Percentiles rank a stretch among this genome's conserved stretches.
Conservation (phyloP, 2,113 vertebrate genomes). For the Thalassoma bifasciatum region DNA sequence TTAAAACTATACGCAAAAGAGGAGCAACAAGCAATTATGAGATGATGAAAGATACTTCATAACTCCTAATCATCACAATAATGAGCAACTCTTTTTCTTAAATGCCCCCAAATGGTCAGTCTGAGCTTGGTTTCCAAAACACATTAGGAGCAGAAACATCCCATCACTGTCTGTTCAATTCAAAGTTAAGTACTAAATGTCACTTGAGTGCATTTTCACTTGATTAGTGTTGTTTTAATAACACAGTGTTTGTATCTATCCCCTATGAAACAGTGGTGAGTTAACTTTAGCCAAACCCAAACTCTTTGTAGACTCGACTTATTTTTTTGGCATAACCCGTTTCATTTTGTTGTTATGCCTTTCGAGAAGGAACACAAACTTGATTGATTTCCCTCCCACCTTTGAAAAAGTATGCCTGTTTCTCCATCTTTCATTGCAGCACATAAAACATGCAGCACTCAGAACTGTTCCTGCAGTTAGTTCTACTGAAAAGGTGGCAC, state of each 20-base stretch:
- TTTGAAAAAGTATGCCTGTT: background rate
- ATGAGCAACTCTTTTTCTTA: constrained; percentile 2
- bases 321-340: constrained; percentile 4
- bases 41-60: no score
- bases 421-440: constrained; percentile 12
- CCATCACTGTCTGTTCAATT: constrained; percentile 34
- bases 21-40: no score
- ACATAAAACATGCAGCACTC: constrained; percentile 23
- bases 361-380: constrained; percentile 1
- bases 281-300: background rate
- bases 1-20: no score
- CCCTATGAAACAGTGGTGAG: background rate
- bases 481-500: constrained; percentile 35
- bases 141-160: constrained; percentile 42
- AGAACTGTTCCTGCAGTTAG: constrained; percentile 21
- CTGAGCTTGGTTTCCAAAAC: constrained; percentile 30
- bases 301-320: constrained; percentile 1
- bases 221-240: background rate
- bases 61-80: no score
- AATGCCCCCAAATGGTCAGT: constrained; percentile 52
- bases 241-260: background rate
- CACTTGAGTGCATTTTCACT: constrained; percentile 1
- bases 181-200: constrained; percentile 29
- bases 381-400: constrained; percentile 47
- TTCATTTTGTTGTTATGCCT: constrained; percentile 21